Evolutionary conservation across 2,113 vertebrate species (phyloP).

Genomic region (Mugil cephalus): DNA sequence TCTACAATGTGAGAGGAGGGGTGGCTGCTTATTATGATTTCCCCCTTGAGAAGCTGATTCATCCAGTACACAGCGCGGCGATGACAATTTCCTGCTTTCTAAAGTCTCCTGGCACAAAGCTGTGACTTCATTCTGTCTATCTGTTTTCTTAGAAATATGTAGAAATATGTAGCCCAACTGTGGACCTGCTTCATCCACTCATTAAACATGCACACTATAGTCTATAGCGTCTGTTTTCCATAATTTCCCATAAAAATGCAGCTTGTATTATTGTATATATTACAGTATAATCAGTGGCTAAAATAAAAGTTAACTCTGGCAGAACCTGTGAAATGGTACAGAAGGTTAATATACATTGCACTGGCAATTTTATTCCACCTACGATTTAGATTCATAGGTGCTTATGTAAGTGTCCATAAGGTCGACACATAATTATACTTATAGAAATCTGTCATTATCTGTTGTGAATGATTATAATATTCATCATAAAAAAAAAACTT

Average conservation of each 20-base stretch:
- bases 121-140: slow-evolving; percentile 9
- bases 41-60: slow-evolving; percentile 39
- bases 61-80: slow-evolving; percentile 11
- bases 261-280: background rate
- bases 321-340: slow-evolving; percentile 31
- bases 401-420: slow-evolving; percentile 44
- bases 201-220: background rate
- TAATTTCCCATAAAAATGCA: no score
- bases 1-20: background rate
- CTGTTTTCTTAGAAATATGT: slow-evolving; percentile 4
- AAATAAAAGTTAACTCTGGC: slow-evolving; percentile 36
- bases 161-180: slow-evolving; percentile 4
- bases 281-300: slow-evolving; percentile 13
- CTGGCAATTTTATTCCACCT: slow-evolving; percentile 31
- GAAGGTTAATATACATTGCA: slow-evolving; percentile 45
- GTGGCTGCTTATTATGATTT: slow-evolving; percentile 16
- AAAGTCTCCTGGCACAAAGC: slow-evolving; percentile 11
- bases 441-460: background rate
- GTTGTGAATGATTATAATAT: no score
- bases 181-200: background rate
- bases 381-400: slow-evolving; percentile 58
- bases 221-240: background rate
- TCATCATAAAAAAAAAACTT: no score
- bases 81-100: slow-evolving; percentile 28
- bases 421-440: background rate